Evolutionary conservation across 92 coral and sea anemone genomes (phyloP), one percentile per base, ranked within the genome.

Genomic region (Zoanthus sansibaricus): DNA sequence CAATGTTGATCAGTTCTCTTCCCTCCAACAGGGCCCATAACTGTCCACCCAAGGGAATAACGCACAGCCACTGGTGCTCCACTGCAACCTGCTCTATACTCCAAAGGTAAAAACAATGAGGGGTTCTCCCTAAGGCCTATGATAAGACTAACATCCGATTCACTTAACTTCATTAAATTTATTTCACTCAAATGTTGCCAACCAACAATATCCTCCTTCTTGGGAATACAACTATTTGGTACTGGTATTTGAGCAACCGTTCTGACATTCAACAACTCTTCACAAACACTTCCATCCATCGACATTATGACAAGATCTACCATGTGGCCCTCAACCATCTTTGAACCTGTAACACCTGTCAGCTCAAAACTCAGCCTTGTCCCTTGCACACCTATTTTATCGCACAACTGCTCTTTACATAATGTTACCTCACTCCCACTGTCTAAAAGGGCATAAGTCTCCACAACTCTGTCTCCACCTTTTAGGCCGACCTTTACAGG

Each of bases 111-210:
- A 25, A 87, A 87, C 52, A 91, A 21, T 3, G 76, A 58, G 7
- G 93, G 93, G 16, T 68, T 66, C 58, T 91, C 93, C 32, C 76
- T 82, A 1, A 91, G 78, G 18, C 92, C 92, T n/a, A 89, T 89
- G 56, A 85, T 59, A 0, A 25, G 25, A 25, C 25, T 25, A 25
- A 25, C 25, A 12, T 86, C 90, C 0, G 66, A 32, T 3, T 71
- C 72, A 11, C 58, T 77, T 6, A 70, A 72, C 59, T 86, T 77
- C 9, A 37, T 9, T 15, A 86, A 42, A 1, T 80, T 46, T 4
- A 87, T 47, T 18, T 70, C 90, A 16, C 82, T 59, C 21, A 90
- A 69, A 71, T 86, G 89, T 58, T 89, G 58, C 92, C 89, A 90
- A 5, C 54, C 48, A 15, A 17, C 56, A 75, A 73, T 59, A 25